phyloP scores from a whole-genome alignment of 2,797 vertebrate species.

The Sebastes hubbsi region DNA sequence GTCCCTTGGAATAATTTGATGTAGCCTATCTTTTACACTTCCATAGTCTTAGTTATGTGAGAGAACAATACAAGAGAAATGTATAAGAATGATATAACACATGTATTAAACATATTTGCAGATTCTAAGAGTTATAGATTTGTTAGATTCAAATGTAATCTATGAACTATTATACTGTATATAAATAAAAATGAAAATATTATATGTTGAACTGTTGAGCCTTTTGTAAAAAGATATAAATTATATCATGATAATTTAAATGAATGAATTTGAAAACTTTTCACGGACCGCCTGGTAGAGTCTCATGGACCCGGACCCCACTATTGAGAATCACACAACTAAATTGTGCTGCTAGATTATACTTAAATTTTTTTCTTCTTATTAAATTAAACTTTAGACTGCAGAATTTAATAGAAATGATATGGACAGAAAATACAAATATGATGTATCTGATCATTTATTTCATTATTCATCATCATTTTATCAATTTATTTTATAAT shows the following conservation, averaged over 20 bases:
- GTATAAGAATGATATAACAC: neutral
- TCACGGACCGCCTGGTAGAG: neutral
- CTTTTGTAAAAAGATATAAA: neutral
- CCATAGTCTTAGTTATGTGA: neutral
- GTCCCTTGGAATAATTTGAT: neutral
- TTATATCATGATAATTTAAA: too few species aligned
- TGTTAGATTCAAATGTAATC: neutral
- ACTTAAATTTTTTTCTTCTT: neutral
- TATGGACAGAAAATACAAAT: neutral
- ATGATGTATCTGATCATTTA: neutral
- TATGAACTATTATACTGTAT: neutral
- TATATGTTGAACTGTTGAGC: fast-evolving
- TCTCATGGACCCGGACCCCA: neutral
- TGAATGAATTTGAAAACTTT: neutral
- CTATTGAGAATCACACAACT: neutral
- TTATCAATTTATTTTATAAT: neutral
- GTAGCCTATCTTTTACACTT: neutral
- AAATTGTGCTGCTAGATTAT: neutral
- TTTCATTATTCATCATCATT: too few species aligned
- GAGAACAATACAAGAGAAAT: neutral
- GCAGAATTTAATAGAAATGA: neutral
- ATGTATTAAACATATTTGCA: too few species aligned
- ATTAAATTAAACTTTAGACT: neutral
- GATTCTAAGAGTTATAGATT: neutral
- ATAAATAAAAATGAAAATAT: neutral